Evolutionary conservation across 2,113 vertebrate genomes (phyloP), one percentile per base, ranked within the genome.

Genomic region (Chauna torquata): DNA sequence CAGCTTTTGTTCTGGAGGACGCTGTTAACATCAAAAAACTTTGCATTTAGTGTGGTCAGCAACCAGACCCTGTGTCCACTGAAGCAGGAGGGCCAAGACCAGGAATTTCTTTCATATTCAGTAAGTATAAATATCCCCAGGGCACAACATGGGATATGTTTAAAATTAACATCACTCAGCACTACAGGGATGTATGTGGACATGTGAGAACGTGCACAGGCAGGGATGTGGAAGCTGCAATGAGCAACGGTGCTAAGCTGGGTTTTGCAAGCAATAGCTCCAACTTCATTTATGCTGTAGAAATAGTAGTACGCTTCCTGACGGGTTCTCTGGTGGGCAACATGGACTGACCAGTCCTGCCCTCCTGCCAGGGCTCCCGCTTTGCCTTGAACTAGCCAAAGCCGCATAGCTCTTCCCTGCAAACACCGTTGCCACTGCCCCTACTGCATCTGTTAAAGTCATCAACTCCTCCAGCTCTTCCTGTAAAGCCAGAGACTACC

Each of bases 121-220:
- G 9, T 2, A 23, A 30, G 64, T 68, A 82, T 24, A 89, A 71
- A 68, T 61, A 16, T 54, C 49, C 52, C 72, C 40, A 44, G 32
- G 52, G 36, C 27, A 40, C 36, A 30, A 38, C 22, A 15, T 44
- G 22, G 44, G 27, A 14, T 30, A 55, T 16, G 30, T 57, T 55
- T 42, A 74, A 55, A 42, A 74, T 34, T 19, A 44, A 76, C 14
- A 6, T 52, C 34, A 17, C 69, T 71, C 32, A 52, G n/a, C 17
- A 47, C 36, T 44, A 1, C n/a, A 50, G 58, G 36, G 40, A 2
- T 20, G 19, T 22, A 32, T 2, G 19, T 55, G 38, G 52, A 61
- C n/a, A 65, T 0, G 0, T 45, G n/a, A 19, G 47, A 74, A 70
- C 0, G 2, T 2, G 3, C 20, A 32, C 42, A 49, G 50, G 47